Base-by-base conservation (phyloP, 1,140 invertebrate genomes). In the Tetranychus cinnabarinus region DNA sequence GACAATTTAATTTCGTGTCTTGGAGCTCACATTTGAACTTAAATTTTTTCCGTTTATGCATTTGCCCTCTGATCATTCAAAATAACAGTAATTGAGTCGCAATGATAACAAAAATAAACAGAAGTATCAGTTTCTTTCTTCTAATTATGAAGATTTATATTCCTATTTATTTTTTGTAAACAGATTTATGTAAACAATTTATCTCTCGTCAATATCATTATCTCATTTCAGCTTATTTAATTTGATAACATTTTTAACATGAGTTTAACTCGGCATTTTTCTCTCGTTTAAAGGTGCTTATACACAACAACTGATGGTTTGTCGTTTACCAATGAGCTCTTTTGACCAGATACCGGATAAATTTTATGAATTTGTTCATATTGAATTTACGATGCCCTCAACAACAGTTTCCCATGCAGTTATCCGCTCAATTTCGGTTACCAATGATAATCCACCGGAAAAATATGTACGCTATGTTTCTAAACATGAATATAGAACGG, bases 311-410 rank as follows among this genome's bases (percentile, higher is more conserved):
- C 82, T 88, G 70, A 81, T 97, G 71, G 82, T 88, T 55, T 90
- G 93, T 69, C 81, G 85, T 45, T 83, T 98, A 77, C 84, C 86
- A 58, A 77, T 99, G 47, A 96, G 90, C 3, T 90, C 88, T 34
- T 97, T 90, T 75, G 96, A 99, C 73, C 86, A 95, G 73, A 85
- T 97, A 68, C 95, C 95, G 15, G 89, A 90, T 60, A 82, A 85
- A 70, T 78, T 97, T 68, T 81, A 89, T 46, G 82, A 85, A 62
- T 85, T 81, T 74, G 85, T 84, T 65, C 82, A 84, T 70, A 88
- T 97, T 6, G 90, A 97, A 72, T 98, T 97, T 73, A 97, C 89
- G 23, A 98, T 98, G 93, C 93, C 96, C 35, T 85, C 89, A 56
- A 95, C 93, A 42, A 92, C 93, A 70, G 88, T 93, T 56, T 93